Evolutionary conservation across 2,888 invertebrate genomes (phyloP).

Genomic region (Dasypogon diadema): DNA sequence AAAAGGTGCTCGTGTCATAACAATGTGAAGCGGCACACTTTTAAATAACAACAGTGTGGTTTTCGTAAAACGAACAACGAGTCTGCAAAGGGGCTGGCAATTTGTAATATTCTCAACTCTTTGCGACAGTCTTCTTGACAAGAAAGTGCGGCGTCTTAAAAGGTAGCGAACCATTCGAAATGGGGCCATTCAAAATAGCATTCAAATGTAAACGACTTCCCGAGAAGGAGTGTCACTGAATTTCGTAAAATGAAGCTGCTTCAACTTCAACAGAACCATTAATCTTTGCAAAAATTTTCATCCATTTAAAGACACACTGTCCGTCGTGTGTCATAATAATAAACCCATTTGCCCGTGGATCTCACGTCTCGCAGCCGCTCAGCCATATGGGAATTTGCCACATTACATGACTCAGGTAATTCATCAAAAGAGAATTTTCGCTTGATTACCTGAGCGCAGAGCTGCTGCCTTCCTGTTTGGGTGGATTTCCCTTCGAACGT

Average conservation of each 20-base stretch:
- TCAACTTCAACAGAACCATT: not conserved
- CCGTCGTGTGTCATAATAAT: constrained; percentile 25
- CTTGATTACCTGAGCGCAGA: constrained; percentile 27
- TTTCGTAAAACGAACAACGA: too few species aligned
- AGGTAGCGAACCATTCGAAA: not conserved
- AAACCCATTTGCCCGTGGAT: constrained; percentile 1
- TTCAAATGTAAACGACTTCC: constrained; percentile 11
- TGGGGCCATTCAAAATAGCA: constrained; percentile 2
- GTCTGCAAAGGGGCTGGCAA: too few species aligned
- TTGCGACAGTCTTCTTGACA: not conserved
- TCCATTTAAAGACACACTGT: not conserved
- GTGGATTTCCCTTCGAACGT: constrained; percentile 5
- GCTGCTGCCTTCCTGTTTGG: constrained; percentile 26
- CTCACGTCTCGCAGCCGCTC: not conserved
- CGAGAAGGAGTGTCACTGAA: not conserved
- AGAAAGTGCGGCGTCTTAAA: not conserved
- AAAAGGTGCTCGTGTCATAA: too few species aligned
- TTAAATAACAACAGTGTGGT: too few species aligned
- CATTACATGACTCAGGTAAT: constrained; percentile 23
- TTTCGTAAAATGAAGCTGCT: not conserved
- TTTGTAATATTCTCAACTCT: not conserved
- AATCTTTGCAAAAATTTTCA: constrained; percentile 11
- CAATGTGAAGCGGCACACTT: too few species aligned
- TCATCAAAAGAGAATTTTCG: constrained; percentile 43
- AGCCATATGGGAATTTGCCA: constrained; percentile 25